Base-by-base conservation (phyloP, 2,888 invertebrate genomes). In the Acanthacorydalis orientalis region DNA sequence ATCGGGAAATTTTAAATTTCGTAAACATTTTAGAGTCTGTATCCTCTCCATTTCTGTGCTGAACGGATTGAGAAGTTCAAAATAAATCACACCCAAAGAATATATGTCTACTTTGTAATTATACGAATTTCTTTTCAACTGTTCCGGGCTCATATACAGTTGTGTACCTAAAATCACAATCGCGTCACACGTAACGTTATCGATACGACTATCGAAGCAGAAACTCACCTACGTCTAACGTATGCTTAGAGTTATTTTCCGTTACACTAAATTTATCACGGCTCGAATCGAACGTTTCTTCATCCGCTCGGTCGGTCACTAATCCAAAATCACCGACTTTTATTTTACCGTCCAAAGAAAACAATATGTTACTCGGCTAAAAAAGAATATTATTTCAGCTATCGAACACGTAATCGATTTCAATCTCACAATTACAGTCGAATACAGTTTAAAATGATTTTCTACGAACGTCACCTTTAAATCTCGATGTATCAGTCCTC, bases 271-370 rank as follows among this genome's bases (percentile, higher is more conserved):
- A 51, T 38, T 74, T 70, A 41, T 73, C 71, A 43, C 43, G 10
- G 12, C 6, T 23, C 6, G 23, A 23, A 23, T 23, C 3, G 9
- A 33, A 14, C 7, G 23, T 16, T 46, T 39, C 31, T 51, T 73
- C 70, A 55, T 80, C 80, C 42, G 75, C 73, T 74, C 87, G 84
- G 16, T 85, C 82, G 4, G 96, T 95, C 10, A 91, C 97, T n/a
- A 98, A 75, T 0, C 97, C 97, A 68, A 98, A 97, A 69, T 98
- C 97, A 0, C 97, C 97, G 48, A 98, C 87, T 72, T 97, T 97
- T 8, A 97, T 80, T 58, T 77, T 75, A 1, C 88, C 88, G 63
- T 93, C 89, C 53, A 81, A 73, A 0, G 92, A 86, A 65, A 97
- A 96, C 67, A 97, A 90, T 56, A 91, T 89, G 62, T 91, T 91